Percentiles rank a stretch among this genome's conserved stretches.
These are phyloP conservation scores for Agriopis marginaria DNA, from an alignment of 2,888 invertebrate genomes.

Conservation along the genomic window DNA sequence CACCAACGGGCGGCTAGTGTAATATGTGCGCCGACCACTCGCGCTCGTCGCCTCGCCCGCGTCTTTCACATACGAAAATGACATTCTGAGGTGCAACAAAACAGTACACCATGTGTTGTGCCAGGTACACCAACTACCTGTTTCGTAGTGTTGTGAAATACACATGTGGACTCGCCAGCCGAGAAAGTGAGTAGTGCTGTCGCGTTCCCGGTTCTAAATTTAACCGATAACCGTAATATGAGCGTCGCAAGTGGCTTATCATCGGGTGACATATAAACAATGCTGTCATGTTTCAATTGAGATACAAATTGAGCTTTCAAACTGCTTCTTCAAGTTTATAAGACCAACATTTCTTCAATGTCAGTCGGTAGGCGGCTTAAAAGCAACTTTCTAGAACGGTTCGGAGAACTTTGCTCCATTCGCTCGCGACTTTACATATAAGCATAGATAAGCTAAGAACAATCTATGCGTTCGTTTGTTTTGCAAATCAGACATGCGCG, in stretches of 20 bases:
- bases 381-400: slow-evolving; percentile 65
- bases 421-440: slow-evolving; percentile 28
- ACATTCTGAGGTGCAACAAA: slow-evolving; percentile 65
- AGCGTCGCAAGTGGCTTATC: slow-evolving; percentile 54
- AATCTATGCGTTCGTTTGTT: slow-evolving; percentile 39
- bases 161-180: slow-evolving; percentile 81
- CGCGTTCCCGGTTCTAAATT: slow-evolving; percentile 57
- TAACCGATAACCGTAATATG: slow-evolving; percentile 55
- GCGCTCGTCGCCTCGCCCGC: slow-evolving; percentile 58
- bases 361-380: slow-evolving; percentile 49
- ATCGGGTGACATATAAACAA: slow-evolving; percentile 45
- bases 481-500: slow-evolving; percentile 39
- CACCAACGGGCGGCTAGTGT: slow-evolving; percentile 65
- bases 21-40: slow-evolving; percentile 73
- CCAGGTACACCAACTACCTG: slow-evolving; percentile 77
- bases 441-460: slow-evolving; percentile 34
- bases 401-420: slow-evolving; percentile 38
- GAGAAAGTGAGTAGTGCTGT: slow-evolving; percentile 75
- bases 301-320: slow-evolving; percentile 12
- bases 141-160: slow-evolving; percentile 82
- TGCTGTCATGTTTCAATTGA: slow-evolving; percentile 29
- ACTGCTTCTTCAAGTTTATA: slow-evolving; percentile 13
- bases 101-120: slow-evolving; percentile 78
- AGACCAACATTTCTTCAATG: slow-evolving; percentile 39
- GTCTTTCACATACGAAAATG: slow-evolving; percentile 67